Evolutionary conservation across 2,888 invertebrate genomes (phyloP).

Genomic region (Drosophila picticornis): DNA sequence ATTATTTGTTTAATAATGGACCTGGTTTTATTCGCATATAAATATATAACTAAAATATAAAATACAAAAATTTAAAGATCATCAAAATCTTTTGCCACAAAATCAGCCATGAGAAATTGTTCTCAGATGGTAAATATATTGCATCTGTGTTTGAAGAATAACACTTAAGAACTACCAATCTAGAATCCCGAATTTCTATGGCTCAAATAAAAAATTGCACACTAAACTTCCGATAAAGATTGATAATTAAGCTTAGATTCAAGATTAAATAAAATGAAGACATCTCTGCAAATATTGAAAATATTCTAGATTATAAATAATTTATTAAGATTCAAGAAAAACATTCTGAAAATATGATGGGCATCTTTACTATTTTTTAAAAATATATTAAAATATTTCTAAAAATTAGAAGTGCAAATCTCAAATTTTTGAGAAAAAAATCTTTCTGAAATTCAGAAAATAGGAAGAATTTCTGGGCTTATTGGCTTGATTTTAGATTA

Average conservation of each 20-base stretch:
- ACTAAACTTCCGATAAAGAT: background rate
- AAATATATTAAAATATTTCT: background rate
- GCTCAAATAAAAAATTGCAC: background rate
- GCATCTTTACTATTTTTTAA: background rate
- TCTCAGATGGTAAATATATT: background rate
- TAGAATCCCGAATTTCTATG: background rate
- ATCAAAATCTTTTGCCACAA: background rate
- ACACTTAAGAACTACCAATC: background rate
- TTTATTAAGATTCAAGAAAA: background rate
- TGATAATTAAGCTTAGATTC: background rate
- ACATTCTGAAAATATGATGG: background rate
- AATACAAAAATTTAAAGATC: background rate
- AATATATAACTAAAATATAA: background rate
- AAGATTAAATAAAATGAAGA: too few relatives aligned
- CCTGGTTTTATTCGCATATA: background rate
- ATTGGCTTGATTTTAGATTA: background rate
- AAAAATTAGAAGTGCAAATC: background rate
- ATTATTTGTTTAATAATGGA: background rate
- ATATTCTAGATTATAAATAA: background rate
- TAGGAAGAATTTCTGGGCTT: background rate
- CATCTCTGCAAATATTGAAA: background rate
- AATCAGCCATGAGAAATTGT: background rate
- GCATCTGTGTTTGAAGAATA: background rate
- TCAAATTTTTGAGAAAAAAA: background rate
- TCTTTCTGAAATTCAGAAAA: background rate